Base-by-base conservation (phyloP, 2,113 vertebrate genomes). In the Seriola quinqueradiata region DNA sequence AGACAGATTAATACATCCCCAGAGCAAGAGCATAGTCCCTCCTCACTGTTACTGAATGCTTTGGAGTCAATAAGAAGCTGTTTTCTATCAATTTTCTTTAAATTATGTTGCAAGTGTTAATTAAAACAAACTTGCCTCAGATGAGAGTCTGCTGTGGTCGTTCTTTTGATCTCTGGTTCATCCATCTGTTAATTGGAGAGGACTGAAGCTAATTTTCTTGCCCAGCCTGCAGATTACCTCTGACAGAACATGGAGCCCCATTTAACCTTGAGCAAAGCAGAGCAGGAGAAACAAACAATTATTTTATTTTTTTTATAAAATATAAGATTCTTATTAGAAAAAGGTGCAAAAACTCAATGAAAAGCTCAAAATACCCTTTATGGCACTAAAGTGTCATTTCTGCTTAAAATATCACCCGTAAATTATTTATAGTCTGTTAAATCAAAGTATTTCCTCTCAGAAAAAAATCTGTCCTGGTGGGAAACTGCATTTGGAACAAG, bases 71-170 rank as follows among this genome's bases (percentile, higher is more conserved):
- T 36, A 70, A 55, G 21, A 77, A 82, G 77, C 83, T 74, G 65
- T 94, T 94, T 92, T 94, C 85, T 91, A 90, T 73, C 80, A 68
- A 77, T 73, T 92, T 84, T 89, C 87, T 89, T 90, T 86, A 87
- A 90, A 61, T 90, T 89, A 84, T 89, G 70, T 78, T 90, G 79
- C 52, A 14, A 87, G 79, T 89, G 79, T 88, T 77, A 83, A 90
- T 90, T 83, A 92, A 92, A 89, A 89, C 59, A 83, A 79, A 85
- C 42, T 87, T 89, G 77, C 81, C 55, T 90, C 82, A 68, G 66
- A 61, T 42, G 12, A 46, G 14, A 67, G 61, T 10, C 28, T 83
- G 52, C 8, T 74, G 78, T 85, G 44, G 25, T 88, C 61, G 6
- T 80, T 81, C 1, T 46, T 75, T 81, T 50, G 3, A 25, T 38